These are phyloP conservation scores for Parasteatoda tepidariorum DNA, from an alignment of 1,140 invertebrate genomes.

Conservation along the genomic window DNA sequence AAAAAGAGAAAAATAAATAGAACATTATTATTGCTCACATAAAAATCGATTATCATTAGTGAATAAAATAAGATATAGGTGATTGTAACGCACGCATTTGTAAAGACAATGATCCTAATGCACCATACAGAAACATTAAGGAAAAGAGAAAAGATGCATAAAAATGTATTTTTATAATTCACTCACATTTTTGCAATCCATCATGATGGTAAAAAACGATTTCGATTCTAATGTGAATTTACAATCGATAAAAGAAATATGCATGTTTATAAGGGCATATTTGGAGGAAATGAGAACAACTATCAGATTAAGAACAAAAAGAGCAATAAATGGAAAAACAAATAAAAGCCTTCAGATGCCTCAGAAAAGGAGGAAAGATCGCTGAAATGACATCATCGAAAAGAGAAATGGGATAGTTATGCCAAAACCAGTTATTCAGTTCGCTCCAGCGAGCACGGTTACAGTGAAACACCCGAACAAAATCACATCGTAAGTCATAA, in stretches of 20 bases:
- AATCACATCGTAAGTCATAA: slow-evolving; percentile 56
- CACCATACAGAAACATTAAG: no score
- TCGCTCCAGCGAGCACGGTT: slow-evolving; percentile 11
- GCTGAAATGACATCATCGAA: slow-evolving; percentile 47
- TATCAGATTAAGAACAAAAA: slow-evolving; percentile 49
- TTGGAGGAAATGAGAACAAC: slow-evolving; percentile 36
- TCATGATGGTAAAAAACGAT: slow-evolving; percentile 33
- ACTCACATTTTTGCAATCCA: slow-evolving; percentile 29
- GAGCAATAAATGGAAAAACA: slow-evolving; percentile 22
- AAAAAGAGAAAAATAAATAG: background rate
- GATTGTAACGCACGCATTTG: background rate
- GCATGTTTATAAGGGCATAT: slow-evolving; percentile 9
- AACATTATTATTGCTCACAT: background rate
- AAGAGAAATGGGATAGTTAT: slow-evolving; percentile 59
- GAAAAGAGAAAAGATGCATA: slow-evolving; percentile 8
- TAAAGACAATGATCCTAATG: background rate
- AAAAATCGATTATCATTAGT: background rate
- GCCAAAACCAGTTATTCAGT: slow-evolving; percentile 56
- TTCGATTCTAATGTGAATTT: slow-evolving; percentile 1
- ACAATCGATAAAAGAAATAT: slow-evolving; percentile 28
- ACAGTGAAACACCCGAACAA: slow-evolving; percentile 32
- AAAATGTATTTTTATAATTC: slow-evolving; percentile 55
- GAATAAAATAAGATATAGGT: background rate
- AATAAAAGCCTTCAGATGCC: slow-evolving; percentile 26
- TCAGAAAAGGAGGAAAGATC: background rate